Evolutionary conservation across 2,113 vertebrate species (phyloP).

Genomic region (Anoplopoma fimbria): DNA sequence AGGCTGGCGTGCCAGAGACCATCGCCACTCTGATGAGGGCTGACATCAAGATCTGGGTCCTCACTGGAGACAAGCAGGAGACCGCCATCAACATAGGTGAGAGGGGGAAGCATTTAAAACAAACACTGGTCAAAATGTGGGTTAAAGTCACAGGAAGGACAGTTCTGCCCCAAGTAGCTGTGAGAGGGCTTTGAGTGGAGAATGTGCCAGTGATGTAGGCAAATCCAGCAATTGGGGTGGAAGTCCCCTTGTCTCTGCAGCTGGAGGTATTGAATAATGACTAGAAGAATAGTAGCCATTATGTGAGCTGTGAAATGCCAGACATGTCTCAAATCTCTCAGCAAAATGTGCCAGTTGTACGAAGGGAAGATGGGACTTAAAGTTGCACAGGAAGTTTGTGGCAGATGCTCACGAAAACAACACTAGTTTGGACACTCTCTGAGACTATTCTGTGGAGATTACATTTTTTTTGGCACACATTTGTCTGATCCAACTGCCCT

Average conservation of each 20-base stretch:
- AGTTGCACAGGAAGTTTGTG: conserved; percentile 16
- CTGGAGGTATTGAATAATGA: conserved; percentile 41
- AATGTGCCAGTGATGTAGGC: neutral
- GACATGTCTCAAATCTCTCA: conserved; percentile 36
- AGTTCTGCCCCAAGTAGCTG: neutral
- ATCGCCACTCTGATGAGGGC: conserved; percentile 94
- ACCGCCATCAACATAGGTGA: conserved; percentile 97
- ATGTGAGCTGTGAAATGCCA: conserved; percentile 42
- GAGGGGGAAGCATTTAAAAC: conserved; percentile 39
- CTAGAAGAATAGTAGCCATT: conserved; percentile 31
- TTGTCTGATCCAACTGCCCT: neutral
- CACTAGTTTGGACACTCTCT: neutral
- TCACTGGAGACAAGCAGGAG: conserved; percentile 98
- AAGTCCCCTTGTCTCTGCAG: conserved; percentile 13
- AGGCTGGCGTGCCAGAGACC: conserved; percentile 96
- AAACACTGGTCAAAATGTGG: neutral
- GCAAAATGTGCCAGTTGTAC: conserved; percentile 14
- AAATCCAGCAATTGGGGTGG: neutral
- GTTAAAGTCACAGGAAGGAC: neutral
- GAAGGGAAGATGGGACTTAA: neutral
- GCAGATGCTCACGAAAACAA: conserved; percentile 26
- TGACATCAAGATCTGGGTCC: conserved; percentile 97
- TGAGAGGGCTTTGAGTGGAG: neutral
- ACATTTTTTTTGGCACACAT: neutral
- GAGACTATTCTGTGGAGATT: neutral